phyloP scores from a whole-genome alignment of 2,797 vertebrate genomes.

The Perodicticus potto region DNA sequence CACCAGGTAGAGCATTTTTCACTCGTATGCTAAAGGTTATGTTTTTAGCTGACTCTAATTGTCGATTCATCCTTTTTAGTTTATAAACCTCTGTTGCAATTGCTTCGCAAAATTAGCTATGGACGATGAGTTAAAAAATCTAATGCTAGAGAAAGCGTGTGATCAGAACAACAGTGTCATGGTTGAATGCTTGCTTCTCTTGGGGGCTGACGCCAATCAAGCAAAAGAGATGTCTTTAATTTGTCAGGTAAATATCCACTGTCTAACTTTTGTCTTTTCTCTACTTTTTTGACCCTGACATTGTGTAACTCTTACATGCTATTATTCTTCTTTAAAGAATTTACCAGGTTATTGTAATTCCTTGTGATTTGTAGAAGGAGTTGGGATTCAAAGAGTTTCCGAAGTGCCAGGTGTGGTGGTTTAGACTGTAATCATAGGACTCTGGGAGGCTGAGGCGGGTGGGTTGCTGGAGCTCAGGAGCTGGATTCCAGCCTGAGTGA shows the following conservation, averaged over 20 bases:
- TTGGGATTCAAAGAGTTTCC: background rate
- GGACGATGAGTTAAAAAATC: constrained; percentile 91
- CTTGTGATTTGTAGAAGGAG: background rate
- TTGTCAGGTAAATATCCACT: constrained; percentile 91
- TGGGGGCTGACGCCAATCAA: constrained; percentile 95
- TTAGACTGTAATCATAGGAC: too few species aligned
- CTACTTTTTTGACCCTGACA: background rate
- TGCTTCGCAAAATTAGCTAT: constrained; percentile 93
- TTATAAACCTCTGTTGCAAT: constrained; percentile 92
- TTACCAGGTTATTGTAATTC: background rate
- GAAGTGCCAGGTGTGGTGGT: background rate
- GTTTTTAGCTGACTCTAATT: constrained; percentile 35
- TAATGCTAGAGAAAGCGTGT: constrained; percentile 95
- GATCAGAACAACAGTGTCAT: constrained; percentile 90
- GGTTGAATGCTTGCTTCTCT: constrained; percentile 94
- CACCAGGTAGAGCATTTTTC: constrained; percentile 86
- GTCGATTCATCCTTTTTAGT: constrained; percentile 85
- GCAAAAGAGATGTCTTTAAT: constrained; percentile 94
- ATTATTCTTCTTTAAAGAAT: background rate
- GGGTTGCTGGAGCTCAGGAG: too few species aligned
- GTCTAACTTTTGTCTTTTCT: background rate
- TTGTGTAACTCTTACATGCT: background rate
- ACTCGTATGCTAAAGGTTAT: background rate
- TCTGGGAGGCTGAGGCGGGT: too few species aligned
- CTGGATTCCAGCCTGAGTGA: too few species aligned